These are phyloP conservation scores for Paracanthobrama guichenoti DNA, from an alignment of 2,113 vertebrate species.

Conservation along the genomic window DNA sequence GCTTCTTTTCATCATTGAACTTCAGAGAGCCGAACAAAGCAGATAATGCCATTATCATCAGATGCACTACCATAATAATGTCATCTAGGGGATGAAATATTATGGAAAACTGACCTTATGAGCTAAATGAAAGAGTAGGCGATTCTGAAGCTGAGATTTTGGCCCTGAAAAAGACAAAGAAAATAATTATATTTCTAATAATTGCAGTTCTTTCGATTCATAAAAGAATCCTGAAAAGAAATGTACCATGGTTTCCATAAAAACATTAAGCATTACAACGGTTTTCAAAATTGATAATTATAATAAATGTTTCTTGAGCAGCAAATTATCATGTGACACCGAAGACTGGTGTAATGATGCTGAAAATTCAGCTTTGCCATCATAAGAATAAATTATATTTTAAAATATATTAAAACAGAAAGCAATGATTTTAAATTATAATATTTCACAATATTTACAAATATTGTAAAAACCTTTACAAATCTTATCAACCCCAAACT, in stretches of 20 bases:
- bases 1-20: constrained; percentile 94
- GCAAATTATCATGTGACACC: not conserved
- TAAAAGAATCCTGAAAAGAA: not conserved
- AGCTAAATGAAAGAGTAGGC: constrained; percentile 94
- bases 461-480: not conserved
- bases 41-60: not conserved
- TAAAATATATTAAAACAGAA: not conserved
- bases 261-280: not conserved
- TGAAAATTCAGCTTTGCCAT: not conserved
- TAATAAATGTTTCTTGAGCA: not conserved
- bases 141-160: constrained; percentile 89
- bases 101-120: constrained; percentile 84
- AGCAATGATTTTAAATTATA: not conserved
- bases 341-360: not conserved
- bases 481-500: not conserved
- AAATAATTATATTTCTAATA: not conserved
- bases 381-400: not conserved
- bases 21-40: constrained; percentile 60
- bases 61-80: not conserved
- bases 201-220: not conserved
- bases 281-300: not conserved
- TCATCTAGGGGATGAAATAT: not conserved
- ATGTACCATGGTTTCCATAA: not conserved
- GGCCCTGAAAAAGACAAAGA: constrained; percentile 73
- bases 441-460: not conserved